A percentile compares a stretch with the other conserved stretches of the same genome.
Conservation (phyloP, 2,113 vertebrate species). For the Tragelaphus buxtoni region DNA sequence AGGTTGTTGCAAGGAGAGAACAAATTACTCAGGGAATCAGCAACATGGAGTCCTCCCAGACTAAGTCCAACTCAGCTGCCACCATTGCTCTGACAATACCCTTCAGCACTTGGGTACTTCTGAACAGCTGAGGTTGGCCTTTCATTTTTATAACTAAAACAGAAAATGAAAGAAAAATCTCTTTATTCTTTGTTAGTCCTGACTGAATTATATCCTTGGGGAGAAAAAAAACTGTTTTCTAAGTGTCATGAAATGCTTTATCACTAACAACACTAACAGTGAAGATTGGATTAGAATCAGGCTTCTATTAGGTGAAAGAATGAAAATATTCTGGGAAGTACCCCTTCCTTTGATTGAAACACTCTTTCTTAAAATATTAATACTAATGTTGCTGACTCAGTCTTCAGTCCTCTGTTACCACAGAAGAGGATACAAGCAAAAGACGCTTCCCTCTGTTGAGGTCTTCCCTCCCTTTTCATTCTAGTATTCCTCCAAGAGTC, state of each 20-base stretch:
- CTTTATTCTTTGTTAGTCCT: not conserved
- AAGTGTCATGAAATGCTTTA: not conserved
- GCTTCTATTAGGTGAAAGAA: not conserved
- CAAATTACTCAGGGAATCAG: not conserved
- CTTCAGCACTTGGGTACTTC: not conserved
- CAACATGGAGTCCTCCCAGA: not conserved
- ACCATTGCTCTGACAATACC: not conserved
- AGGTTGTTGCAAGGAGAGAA: not conserved
- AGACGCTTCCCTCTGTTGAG: not conserved
- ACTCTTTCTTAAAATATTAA: not conserved
- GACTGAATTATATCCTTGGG: not conserved
- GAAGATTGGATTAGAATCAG: not conserved
- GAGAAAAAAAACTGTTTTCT: not conserved
- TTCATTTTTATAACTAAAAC: constrained; percentile 28
- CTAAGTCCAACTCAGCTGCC: not conserved
- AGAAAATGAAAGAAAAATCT: constrained; percentile 5
- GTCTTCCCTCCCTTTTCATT: not conserved
- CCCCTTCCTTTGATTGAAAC: not conserved
- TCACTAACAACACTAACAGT: not conserved
- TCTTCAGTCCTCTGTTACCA: not conserved
- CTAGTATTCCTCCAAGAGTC: not conserved
- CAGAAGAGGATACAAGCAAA: not conserved
- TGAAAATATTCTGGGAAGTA: not conserved
- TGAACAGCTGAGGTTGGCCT: constrained; percentile 44
- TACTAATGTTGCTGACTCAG: not conserved